Evolutionary conservation across 1,140 invertebrate species (phyloP).

Genomic region (Stenopsyche tienmushanensis): DNA sequence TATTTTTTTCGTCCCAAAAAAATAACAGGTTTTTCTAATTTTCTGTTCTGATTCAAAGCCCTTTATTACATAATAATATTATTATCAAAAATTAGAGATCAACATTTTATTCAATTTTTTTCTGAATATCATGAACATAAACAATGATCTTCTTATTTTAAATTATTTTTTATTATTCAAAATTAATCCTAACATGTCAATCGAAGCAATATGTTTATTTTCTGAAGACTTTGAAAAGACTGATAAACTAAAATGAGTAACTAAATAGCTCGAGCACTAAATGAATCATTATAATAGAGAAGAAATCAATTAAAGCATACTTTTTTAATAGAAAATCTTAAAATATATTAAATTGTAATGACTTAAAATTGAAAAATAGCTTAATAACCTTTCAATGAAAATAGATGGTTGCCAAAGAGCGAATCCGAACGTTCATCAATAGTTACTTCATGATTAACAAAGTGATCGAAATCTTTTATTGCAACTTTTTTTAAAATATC

Average conservation of each 20-base stretch:
- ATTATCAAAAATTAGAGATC: too few species aligned
- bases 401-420: slow-evolving; percentile 52
- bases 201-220: not conserved
- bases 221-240: not conserved
- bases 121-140: too few species aligned
- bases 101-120: too few species aligned
- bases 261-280: not conserved
- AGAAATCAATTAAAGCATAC: not conserved
- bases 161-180: not conserved
- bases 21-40: too few species aligned
- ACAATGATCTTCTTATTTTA: not conserved
- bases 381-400: slow-evolving; percentile 46
- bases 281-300: too few species aligned
- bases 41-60: too few species aligned
- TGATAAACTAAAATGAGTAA: not conserved
- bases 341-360: slow-evolving; percentile 6
- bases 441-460: slow-evolving; percentile 53
- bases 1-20: too few species aligned
- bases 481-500: slow-evolving; percentile 57
- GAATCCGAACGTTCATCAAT: slow-evolving; percentile 49
- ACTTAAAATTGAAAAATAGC: too few species aligned
- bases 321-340: slow-evolving; percentile 30
- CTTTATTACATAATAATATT: too few species aligned
- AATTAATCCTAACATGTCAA: not conserved
- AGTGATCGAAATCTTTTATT: slow-evolving; percentile 62